Percentiles rank a stretch among this genome's conserved stretches.
Conservation (phyloP, 2,113 vertebrate species). For the Mobula hypostoma region DNA sequence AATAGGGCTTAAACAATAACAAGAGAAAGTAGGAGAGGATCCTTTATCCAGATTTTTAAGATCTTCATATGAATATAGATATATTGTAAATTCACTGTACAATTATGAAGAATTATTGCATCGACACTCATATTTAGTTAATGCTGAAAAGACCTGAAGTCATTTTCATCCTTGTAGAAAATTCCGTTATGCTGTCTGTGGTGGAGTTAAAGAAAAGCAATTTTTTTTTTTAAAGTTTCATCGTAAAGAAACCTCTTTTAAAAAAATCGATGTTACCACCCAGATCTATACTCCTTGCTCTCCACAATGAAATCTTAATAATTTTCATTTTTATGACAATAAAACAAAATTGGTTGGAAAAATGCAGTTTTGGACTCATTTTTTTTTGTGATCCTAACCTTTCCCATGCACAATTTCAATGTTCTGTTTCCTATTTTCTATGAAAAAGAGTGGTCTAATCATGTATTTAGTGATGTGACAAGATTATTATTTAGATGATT, state of each 20-base stretch:
- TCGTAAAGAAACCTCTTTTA: too few relatives aligned
- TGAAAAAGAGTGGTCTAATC: neutral
- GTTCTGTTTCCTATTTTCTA: too few relatives aligned
- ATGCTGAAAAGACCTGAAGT: neutral
- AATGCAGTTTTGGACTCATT: too few relatives aligned
- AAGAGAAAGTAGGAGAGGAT: neutral
- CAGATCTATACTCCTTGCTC: too few relatives aligned
- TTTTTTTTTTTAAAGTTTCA: too few relatives aligned
- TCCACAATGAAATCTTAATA: too few relatives aligned
- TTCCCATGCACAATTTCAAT: too few relatives aligned
- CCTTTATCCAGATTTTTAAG: neutral
- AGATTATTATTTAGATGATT: neutral
- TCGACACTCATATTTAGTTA: neutral
- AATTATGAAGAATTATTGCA: neutral
- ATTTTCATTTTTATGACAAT: too few relatives aligned
- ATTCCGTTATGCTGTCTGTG: neutral
- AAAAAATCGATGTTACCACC: too few relatives aligned
- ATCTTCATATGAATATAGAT: neutral
- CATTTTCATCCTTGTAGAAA: neutral
- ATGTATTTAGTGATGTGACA: neutral
- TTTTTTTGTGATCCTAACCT: too few relatives aligned
- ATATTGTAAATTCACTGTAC: neutral
- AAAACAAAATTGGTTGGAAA: too few relatives aligned
- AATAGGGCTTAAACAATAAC: neutral
- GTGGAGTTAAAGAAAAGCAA: neutral